Conservation (phyloP, 2,888 invertebrate species). For the Oligia strigilis region DNA sequence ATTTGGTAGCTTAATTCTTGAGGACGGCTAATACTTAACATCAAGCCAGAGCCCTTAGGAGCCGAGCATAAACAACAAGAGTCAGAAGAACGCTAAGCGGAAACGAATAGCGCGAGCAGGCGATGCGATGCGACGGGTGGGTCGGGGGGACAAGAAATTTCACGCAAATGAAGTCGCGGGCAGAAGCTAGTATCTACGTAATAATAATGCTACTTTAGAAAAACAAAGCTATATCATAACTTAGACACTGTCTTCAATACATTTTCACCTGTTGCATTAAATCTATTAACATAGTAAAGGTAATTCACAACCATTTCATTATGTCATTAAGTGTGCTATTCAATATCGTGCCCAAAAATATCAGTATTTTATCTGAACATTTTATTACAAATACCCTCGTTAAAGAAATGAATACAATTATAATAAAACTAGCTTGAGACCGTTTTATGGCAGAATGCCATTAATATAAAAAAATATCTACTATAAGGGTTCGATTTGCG, state of each 20-base stretch:
- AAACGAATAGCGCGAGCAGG: too few relatives aligned
- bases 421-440: conserved; percentile 53
- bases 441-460: conserved; percentile 42
- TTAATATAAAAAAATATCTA: conserved; percentile 37
- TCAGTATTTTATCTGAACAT: conserved; percentile 23
- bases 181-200: neutral
- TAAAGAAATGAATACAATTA: conserved; percentile 48
- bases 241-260: conserved; percentile 10
- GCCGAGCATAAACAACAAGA: too few relatives aligned
- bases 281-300: conserved; percentile 3
- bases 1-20: too few relatives aligned
- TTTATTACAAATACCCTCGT: conserved; percentile 33
- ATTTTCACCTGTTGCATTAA: conserved; percentile 40
- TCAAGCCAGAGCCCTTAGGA: too few relatives aligned
- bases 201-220: neutral
- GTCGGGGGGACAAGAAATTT: too few relatives aligned
- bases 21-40: too few relatives aligned
- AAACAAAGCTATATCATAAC: neutral
- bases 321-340: neutral
- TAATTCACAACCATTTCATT: conserved; percentile 15
- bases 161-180: neutral
- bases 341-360: conserved; percentile 6
- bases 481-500: conserved; percentile 18
- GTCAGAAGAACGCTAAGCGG: too few relatives aligned
- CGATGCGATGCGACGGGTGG: too few relatives aligned